Conservation (phyloP, 1,140 invertebrate species). For the Pinna nobilis region DNA sequence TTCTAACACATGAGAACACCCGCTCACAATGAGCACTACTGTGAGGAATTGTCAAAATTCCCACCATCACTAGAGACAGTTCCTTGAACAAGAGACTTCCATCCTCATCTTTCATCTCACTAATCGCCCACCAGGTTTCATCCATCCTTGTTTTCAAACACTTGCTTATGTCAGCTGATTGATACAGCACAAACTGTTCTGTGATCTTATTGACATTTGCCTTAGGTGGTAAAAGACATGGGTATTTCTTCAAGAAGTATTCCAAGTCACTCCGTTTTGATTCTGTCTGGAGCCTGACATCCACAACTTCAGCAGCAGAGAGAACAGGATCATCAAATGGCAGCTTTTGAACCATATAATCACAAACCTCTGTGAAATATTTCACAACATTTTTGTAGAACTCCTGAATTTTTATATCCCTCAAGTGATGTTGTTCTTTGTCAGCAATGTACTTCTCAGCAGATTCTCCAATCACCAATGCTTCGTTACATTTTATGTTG, state of each 20-base stretch:
- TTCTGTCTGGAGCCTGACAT: background rate
- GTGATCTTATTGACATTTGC: background rate
- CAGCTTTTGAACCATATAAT: constrained; percentile 35
- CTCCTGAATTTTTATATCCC: constrained; percentile 32
- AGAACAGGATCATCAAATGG: constrained; percentile 23
- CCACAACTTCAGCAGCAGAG: constrained; percentile 39
- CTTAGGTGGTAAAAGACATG: constrained; percentile 21
- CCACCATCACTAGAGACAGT: constrained; percentile 35
- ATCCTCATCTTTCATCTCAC: background rate
- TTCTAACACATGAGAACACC: constrained; percentile 43
- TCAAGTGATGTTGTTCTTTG: constrained; percentile 41
- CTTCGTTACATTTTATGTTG: constrained; percentile 22
- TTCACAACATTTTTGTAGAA: constrained; percentile 29
- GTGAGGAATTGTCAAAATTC: constrained; percentile 44
- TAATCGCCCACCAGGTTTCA: constrained; percentile 29
- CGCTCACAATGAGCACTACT: constrained; percentile 47
- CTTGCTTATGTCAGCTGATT: background rate
- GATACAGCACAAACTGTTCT: constrained; percentile 30
- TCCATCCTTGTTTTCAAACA: constrained; percentile 22
- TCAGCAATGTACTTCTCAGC: constrained; percentile 26
- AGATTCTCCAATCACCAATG: constrained; percentile 35
- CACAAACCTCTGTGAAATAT: constrained; percentile 27
- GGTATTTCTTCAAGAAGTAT: constrained; percentile 18
- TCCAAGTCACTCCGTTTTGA: background rate
- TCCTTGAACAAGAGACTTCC: constrained; percentile 3